Evolutionary conservation across 2,113 vertebrate genomes (phyloP), one percentile per base, ranked within the genome.

Genomic region (Chloroceryle aenea): DNA sequence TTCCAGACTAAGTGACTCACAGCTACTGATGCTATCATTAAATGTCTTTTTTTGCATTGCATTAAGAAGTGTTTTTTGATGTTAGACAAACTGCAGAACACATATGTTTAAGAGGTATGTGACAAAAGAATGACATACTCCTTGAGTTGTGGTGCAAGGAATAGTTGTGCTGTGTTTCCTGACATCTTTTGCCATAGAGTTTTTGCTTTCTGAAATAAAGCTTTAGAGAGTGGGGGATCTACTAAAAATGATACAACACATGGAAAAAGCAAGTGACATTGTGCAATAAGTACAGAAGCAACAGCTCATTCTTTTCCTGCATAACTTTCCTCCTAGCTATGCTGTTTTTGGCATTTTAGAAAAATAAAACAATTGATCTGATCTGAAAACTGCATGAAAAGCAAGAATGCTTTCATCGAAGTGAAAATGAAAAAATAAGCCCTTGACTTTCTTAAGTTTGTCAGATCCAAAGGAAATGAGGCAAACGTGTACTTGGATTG

Each of bases 311-410:
- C 72, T 88, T 79, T 78, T 81, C 43, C 67, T 84, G 69, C 95
- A 81, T 90, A 95, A 94, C 47, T 96, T 97, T 96, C 48, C 59
- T 90, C 38, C 52, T 62, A 94, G 82, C 74, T 94, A 74, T 92
- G 75, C 68, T 90, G 62, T 17, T 96, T 75, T 95, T 95, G 96
- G 82, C 95, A 89, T 92, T 92, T 95, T 62, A 96, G 89, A 96
- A 92, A 97, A 97, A 97, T 91, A 91, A 97, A 97, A 96, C 59
- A 95, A 94, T 89, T 97, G 94, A 93, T 97, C 92, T 95, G 86
- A 94, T 97, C 85, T 98, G 94, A 97, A 97, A 98, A 97, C 69
- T 87, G 63, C 89, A 78, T 91, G 90, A 86, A 96, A 96, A 96
- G 72, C 89, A 85, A 82, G 69, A 93, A 95, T 45, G n/a, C 94